These are phyloP conservation scores for Chaetorhynchus papuensis DNA, from an alignment of 2,113 vertebrate species.

Conservation along the genomic window DNA sequence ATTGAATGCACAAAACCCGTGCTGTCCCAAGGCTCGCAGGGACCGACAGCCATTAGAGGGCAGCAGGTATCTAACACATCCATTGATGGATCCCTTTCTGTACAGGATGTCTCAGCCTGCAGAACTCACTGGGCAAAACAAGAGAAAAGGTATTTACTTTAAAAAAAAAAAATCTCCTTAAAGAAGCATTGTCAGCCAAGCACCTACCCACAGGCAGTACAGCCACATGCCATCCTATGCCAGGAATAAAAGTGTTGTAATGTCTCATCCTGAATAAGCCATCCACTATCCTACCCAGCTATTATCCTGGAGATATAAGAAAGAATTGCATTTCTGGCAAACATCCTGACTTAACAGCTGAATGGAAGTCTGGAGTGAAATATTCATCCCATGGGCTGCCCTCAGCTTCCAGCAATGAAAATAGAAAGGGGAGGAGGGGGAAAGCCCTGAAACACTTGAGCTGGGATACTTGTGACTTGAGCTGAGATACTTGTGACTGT, in stretches of 20 bases:
- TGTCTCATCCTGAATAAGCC: slow-evolving; percentile 14
- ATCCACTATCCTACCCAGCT: neutral
- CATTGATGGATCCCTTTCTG: neutral
- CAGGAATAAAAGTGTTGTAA: slow-evolving; percentile 3
- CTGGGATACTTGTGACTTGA: neutral
- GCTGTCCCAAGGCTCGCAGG: neutral
- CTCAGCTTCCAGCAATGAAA: neutral
- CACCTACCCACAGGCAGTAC: neutral
- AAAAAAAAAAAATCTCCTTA: neutral
- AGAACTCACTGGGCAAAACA: neutral
- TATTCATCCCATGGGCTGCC: neutral
- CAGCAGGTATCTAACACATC: slow-evolving; percentile 47
- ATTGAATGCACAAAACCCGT: neutral
- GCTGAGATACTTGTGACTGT: neutral
- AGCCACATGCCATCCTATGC: neutral
- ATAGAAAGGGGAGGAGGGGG: neutral
- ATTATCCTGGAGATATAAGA: neutral
- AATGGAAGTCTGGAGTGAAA: neutral
- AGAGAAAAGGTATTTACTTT: neutral
- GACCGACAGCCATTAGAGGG: slow-evolving; percentile 64
- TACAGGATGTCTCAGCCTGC: neutral
- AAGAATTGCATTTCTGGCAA: slow-evolving; percentile 11
- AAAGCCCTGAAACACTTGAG: neutral
- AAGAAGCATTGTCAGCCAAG: neutral
- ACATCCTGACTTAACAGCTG: slow-evolving; percentile 1